Percentiles rank a stretch among this genome's conserved stretches.
phyloP scores from a whole-genome alignment of 2,797 vertebrate species.

The Labeo calbasu region DNA sequence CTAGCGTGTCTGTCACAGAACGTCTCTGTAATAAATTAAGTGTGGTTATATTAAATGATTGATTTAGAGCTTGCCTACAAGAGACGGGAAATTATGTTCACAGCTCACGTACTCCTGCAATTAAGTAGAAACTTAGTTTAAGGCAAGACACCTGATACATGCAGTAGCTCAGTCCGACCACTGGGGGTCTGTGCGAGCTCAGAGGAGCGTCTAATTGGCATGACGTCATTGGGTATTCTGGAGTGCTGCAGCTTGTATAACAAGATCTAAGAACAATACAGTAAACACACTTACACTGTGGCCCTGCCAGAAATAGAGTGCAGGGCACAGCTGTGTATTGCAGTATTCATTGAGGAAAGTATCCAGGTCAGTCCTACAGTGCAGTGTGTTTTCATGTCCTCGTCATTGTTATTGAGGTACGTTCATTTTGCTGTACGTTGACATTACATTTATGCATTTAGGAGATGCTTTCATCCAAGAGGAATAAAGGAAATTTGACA shows the following conservation, averaged over 20 bases:
- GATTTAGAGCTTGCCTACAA: background rate
- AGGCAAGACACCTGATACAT: constrained; percentile 14
- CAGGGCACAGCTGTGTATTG: constrained; percentile 12
- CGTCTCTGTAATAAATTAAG: constrained; percentile 26
- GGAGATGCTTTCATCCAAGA: background rate
- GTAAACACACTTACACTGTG: constrained; percentile 13
- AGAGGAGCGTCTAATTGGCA: constrained; percentile 42
- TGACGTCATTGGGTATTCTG: constrained; percentile 60
- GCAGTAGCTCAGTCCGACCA: constrained; percentile 51
- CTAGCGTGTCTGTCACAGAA: constrained; percentile 18
- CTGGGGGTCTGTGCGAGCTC: constrained; percentile 62
- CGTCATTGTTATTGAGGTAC: background rate
- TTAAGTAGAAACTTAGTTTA: constrained; percentile 17
- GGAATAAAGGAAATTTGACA: background rate
- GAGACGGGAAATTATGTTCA: constrained; percentile 21
- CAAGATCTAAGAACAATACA: constrained; percentile 48
- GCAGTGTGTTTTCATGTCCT: background rate
- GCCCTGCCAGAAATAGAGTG: background rate
- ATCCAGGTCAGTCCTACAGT: background rate
- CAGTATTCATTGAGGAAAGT: constrained; percentile 1
- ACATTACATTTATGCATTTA: background rate
- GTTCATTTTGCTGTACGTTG: background rate
- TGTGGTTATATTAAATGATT: constrained; percentile 37
- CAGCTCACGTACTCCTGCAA: background rate
- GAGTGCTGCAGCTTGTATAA: constrained; percentile 54